Evolutionary conservation across 2,113 vertebrate genomes (phyloP).

Genomic region (Columba janthina): DNA sequence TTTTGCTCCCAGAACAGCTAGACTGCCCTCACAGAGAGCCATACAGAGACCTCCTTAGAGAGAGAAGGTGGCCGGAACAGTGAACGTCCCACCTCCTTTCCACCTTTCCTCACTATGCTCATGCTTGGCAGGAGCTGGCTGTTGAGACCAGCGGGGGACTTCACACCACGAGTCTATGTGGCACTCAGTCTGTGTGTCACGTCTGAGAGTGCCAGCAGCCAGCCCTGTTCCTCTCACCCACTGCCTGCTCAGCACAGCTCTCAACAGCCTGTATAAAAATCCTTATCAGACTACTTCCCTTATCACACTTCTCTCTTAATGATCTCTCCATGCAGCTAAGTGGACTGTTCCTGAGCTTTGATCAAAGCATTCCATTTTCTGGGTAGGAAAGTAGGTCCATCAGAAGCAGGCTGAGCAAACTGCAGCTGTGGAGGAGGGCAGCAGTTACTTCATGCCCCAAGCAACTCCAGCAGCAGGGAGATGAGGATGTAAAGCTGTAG

Average conservation of each 20-base stretch:
- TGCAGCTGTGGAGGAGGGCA: background rate
- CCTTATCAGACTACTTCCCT: constrained; percentile 51
- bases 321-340: background rate
- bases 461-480: background rate
- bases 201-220: background rate
- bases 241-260: background rate
- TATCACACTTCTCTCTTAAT: constrained; percentile 35
- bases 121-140: background rate
- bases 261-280: background rate
- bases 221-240: background rate
- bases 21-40: background rate
- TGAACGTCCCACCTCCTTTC: background rate
- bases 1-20: background rate
- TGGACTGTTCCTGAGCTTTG: background rate
- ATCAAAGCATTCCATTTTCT: background rate
- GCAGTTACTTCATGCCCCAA: background rate
- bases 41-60: background rate
- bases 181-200: background rate
- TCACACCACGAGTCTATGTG: background rate
- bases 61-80: background rate
- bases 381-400: background rate
- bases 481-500: background rate
- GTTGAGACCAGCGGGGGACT: background rate
- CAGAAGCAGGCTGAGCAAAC: background rate
- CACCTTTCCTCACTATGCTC: background rate